Evolutionary conservation across 1,140 invertebrate genomes (phyloP), one percentile per base, ranked within the genome.

Genomic region (Cyclargus thomasi): DNA sequence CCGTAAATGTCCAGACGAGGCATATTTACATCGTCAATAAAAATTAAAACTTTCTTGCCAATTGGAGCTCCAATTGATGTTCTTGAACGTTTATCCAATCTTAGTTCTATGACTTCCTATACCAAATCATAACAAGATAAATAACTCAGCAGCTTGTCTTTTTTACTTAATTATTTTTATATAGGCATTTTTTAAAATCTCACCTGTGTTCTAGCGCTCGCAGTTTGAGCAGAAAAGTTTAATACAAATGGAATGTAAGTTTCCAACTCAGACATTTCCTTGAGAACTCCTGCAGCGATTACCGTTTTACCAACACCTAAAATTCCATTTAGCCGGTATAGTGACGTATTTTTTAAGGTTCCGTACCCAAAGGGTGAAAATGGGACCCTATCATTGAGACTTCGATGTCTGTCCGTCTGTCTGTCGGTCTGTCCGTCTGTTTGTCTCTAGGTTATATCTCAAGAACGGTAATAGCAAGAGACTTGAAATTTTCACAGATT

Each of bases 11-110:
- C 94, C 36, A 95, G 80, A 75, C 94, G 94, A 0, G 97, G 97
- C 96, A 98, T 97, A 79, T 98, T 98, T 0, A 98, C 93, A 80
- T 98, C 97, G 85, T 98, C 97, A n/a, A 98, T 95, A 83, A 97
- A 97, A 62, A 97, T 92, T 35, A 97, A 93, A 0, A 96, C 91
- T 75, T 94, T 95, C 86, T 97, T 97, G 7, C 96, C 96, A 20
- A 95, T 81, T 0, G 97, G 96, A 3, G 96, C 96, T 0, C 97
- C 96, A n/a, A 96, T 91, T 1, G 96, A 91, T 1, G 94, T 95
- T 67, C 94, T 95, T 65, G 95, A 95, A 57, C 95, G 93, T 78
- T 95, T 97, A 75, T 98, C 97, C 62, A 98, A 85, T 72, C 94
- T 96, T 62, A 93, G 91, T 90, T 94, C 97, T 68, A 96, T 92